Conservation (phyloP, 1,140 invertebrate species). For the honey bee (Apis mellifera) region Amel_HAv3.1 CM009932.2:10341501-10342000, state of each 20-base stretch:
- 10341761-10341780: neutral
- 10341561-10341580: neutral
- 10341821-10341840: neutral
- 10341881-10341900: conserved; percentile 54
- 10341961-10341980: conserved; percentile 65
- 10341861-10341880: conserved; percentile 42
- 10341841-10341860: conserved; percentile 31
- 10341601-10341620: neutral
- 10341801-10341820: neutral
- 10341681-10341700: neutral
- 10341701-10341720: neutral
- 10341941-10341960: conserved; percentile 58
- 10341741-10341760: too few relatives aligned
- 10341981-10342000: conserved; percentile 60
- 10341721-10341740: neutral
- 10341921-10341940: conserved; percentile 58
- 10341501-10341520: conserved; percentile 6
- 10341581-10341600: neutral
- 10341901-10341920: conserved; percentile 55
- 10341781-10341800: neutral
- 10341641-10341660: too few relatives aligned
- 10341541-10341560: conserved; percentile 35
- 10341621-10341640: neutral
- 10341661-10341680: too few relatives aligned
- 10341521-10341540: neutral